These are phyloP conservation scores for Triplophysa dalaica DNA, from an alignment of 2,113 vertebrate species.

Conservation along the genomic window DNA sequence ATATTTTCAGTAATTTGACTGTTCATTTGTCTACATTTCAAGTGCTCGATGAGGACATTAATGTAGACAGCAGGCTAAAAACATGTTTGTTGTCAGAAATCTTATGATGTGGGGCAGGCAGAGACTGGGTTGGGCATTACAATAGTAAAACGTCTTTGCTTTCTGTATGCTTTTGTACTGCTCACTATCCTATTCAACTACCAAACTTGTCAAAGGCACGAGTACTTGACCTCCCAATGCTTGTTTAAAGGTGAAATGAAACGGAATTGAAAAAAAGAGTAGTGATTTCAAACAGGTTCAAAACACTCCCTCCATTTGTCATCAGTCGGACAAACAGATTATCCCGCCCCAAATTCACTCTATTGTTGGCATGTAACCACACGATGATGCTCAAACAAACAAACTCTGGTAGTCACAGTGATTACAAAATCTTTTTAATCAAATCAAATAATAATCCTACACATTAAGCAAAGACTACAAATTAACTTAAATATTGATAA, in stretches of 20 bases:
- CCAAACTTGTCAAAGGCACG: constrained; percentile 18
- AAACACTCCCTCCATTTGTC: not conserved
- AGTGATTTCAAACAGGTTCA: not conserved
- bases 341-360: not conserved
- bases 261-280: not conserved
- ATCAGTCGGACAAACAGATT: not conserved
- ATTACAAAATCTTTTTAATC: too few relatives aligned
- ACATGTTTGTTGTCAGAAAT: not conserved
- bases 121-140: constrained; percentile 6
- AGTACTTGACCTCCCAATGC: not conserved
- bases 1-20: not conserved
- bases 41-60: not conserved
- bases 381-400: too few relatives aligned
- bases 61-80: not conserved
- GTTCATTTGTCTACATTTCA: not conserved
- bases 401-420: too few relatives aligned
- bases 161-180: not conserved
- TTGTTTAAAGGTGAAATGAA: not conserved
- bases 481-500: too few relatives aligned
- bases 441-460: too few relatives aligned
- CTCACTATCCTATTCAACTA: constrained; percentile 1
- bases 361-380: too few relatives aligned
- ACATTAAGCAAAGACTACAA: too few relatives aligned
- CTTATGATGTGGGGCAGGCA: constrained; percentile 1
- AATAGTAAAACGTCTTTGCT: constrained; percentile 4